A percentile compares a stretch with the other conserved stretches of the same genome.
phyloP scores from a whole-genome alignment of 2,797 vertebrate species.

The Choloepus didactylus region DNA sequence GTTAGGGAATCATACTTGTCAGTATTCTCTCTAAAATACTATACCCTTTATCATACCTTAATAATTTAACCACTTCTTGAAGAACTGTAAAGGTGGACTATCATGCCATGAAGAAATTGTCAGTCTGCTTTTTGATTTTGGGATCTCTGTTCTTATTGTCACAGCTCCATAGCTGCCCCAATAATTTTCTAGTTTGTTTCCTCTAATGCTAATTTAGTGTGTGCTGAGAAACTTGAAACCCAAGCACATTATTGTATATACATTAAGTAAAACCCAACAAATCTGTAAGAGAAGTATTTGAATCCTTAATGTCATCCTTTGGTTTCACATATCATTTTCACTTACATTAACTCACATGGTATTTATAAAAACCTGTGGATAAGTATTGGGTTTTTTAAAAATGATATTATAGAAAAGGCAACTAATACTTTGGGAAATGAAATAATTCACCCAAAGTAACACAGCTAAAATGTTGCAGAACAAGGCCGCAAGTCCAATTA shows the following conservation, averaged over 20 bases:
- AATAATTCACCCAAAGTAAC: background rate
- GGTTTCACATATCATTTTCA: constrained; percentile 37
- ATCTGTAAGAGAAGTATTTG: background rate
- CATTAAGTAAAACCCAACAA: background rate
- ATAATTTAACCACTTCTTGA: background rate
- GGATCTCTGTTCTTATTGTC: background rate
- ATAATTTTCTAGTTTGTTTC: constrained; percentile 15
- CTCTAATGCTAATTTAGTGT: constrained; percentile 26
- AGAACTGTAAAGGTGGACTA: background rate
- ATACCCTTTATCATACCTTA: too few species aligned
- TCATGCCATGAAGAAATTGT: background rate
- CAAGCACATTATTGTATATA: background rate
- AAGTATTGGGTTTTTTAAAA: background rate
- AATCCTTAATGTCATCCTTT: background rate
- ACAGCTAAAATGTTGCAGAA: constrained; percentile 14
- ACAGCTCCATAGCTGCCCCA: background rate
- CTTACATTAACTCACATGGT: background rate
- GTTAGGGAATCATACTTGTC: background rate
- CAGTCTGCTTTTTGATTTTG: background rate
- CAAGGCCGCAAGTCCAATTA: background rate
- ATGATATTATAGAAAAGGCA: constrained; percentile 25
- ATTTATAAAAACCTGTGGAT: constrained; percentile 22
- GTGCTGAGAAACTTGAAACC: background rate
- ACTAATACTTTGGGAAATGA: constrained; percentile 16
- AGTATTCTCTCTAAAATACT: background rate